Conservation (phyloP, 2,888 invertebrate species). For the Zhuqinia jingwanae region DNA sequence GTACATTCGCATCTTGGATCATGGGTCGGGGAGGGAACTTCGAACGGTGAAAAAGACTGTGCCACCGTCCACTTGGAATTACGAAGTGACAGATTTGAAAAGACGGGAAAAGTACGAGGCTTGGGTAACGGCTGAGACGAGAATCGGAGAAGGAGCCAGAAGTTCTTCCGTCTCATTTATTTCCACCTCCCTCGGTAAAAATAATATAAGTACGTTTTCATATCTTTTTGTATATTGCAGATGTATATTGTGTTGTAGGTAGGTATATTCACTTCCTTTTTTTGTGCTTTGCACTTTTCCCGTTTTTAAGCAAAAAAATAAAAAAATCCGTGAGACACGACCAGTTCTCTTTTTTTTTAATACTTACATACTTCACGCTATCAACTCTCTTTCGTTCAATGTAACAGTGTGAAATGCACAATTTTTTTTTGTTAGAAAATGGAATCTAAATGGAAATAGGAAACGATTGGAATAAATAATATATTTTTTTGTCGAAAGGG, state of each 20-base stretch:
- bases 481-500: constrained; percentile 56
- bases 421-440: constrained; percentile 27
- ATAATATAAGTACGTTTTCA: constrained; percentile 31
- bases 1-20: constrained; percentile 82
- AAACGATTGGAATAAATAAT: constrained; percentile 61
- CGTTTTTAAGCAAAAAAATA: constrained; percentile 30
- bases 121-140: constrained; percentile 77
- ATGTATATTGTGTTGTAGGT: constrained; percentile 20
- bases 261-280: not conserved
- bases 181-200: constrained; percentile 64
- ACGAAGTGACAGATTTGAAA: constrained; percentile 78
- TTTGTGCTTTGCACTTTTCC: constrained; percentile 7
- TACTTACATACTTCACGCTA: not conserved
- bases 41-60: constrained; percentile 75
- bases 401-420: constrained; percentile 9
- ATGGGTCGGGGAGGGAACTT: constrained; percentile 73
- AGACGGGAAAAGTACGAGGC: constrained; percentile 76
- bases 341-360: not conserved
- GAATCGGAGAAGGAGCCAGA: constrained; percentile 75
- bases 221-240: constrained; percentile 15
- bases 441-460: constrained; percentile 54
- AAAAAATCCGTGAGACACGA: not conserved
- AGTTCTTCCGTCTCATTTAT: constrained; percentile 69
- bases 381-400: not conserved
- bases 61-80: constrained; percentile 72